These are phyloP conservation scores for Pachyramphus minor DNA, from an alignment of 2,113 vertebrate genomes.

Conservation along the genomic window DNA sequence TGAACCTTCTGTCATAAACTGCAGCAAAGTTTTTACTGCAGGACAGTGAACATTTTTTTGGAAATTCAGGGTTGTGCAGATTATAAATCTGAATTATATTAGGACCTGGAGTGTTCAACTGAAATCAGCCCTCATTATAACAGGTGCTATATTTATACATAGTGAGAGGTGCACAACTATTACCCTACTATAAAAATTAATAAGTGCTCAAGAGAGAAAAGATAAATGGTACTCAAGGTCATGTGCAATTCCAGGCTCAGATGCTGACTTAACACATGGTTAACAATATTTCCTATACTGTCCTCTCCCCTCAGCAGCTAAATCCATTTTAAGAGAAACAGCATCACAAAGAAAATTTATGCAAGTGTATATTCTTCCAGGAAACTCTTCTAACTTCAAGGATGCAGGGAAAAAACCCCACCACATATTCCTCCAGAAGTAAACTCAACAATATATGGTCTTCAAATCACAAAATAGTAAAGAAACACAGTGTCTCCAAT, in stretches of 20 bases:
- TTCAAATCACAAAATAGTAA: background rate
- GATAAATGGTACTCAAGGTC: background rate
- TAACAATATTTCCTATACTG: background rate
- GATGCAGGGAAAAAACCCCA: background rate
- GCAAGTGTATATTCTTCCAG: background rate
- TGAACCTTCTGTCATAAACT: background rate
- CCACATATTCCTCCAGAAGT: background rate
- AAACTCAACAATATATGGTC: background rate
- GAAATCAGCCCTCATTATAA: background rate
- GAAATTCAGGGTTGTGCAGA: background rate
- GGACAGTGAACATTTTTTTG: background rate
- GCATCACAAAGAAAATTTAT: background rate
- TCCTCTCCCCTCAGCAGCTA: background rate
- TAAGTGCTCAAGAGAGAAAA: background rate
- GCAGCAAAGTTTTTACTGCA: background rate
- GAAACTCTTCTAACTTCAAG: background rate
- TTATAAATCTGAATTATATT: background rate
- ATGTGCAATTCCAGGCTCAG: background rate
- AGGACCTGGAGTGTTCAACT: background rate
- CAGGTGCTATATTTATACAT: background rate
- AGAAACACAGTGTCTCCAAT: background rate
- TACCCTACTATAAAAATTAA: background rate
- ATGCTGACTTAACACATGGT: background rate
- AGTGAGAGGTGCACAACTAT: background rate
- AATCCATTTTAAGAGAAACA: background rate